Evolutionary conservation across 1,140 invertebrate species (phyloP).

Genomic region (Drosophila suzukii): DNA sequence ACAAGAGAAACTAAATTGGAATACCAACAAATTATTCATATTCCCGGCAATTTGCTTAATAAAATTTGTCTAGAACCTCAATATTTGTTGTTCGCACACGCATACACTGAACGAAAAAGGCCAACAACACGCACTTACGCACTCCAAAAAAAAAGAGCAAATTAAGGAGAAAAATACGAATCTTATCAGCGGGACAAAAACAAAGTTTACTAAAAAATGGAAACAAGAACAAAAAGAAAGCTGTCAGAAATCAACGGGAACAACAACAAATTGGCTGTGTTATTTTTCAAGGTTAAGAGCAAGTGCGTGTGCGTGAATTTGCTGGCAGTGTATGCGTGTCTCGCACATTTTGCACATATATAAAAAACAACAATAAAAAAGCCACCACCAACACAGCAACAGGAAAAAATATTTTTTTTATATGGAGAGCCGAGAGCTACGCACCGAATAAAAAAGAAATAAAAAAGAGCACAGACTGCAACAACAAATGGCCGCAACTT

Average conservation of each 20-base stretch:
- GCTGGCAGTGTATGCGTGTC: conserved; percentile 6
- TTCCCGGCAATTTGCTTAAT: conserved; percentile 37
- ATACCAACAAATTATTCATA: conserved; percentile 29
- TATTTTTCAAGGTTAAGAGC: conserved; percentile 78
- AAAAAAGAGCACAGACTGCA: conserved; percentile 33
- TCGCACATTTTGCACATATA: conserved; percentile 62
- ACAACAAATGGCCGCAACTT: conserved; percentile 17
- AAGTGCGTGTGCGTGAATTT: conserved; percentile 68
- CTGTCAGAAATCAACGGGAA: conserved; percentile 9
- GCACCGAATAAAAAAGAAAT: conserved; percentile 18
- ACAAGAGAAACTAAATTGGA: conserved; percentile 1
- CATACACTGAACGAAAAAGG: background rate
- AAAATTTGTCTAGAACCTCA: conserved; percentile 46
- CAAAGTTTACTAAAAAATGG: conserved; percentile 56
- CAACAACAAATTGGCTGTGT: conserved; percentile 45
- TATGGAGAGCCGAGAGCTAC: conserved; percentile 48
- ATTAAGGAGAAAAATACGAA: conserved; percentile 52
- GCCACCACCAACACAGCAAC: conserved; percentile 38
- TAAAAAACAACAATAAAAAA: conserved; percentile 37
- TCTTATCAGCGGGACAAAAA: conserved; percentile 66
- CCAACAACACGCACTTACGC: conserved; percentile 37
- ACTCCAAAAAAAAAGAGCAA: conserved; percentile 29
- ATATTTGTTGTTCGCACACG: conserved; percentile 42
- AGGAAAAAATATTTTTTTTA: conserved; percentile 44
- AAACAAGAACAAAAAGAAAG: conserved; percentile 53